Evolutionary conservation across 1,140 invertebrate genomes (phyloP), one percentile per base, ranked within the genome.

Genomic region (Microplitis demolitor): DNA sequence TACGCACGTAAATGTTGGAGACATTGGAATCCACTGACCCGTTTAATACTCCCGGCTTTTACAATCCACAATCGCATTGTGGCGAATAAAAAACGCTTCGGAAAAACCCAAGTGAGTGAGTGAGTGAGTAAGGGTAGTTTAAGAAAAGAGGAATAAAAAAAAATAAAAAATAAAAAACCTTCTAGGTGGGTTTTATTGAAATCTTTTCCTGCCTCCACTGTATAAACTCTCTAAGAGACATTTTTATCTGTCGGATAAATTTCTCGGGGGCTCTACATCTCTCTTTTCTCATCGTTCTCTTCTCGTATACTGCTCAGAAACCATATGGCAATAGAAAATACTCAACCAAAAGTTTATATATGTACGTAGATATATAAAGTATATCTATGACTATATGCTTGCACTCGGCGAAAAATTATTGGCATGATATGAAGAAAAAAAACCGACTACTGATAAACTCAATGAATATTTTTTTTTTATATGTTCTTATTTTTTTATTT

Each of bases 201-300:
- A 84, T 84, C 79, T 83, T 78, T 66, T 77, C 68, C 70, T 77
- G 60, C 67, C 51, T 77, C 74, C 77, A 67, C 31, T 82, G 79
- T 83, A 85, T 84, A 84, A 83, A 84, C 82, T 84, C 82, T 54
- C 69, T 71, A 80, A 79, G 76, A 80, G 83, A 84, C 81, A 82
- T 82, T 84, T 84, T 84, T 84, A 84, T 85, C 80, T 72, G 74
- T 73, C 76, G 77, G 82, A 85, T 85, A 84, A 84, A 84, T 85
- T 85, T 78, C 77, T 73, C 63, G 60, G 72, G 45, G 39, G 34
- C 60, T 74, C 69, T 70, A 69, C 33, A 13, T 14, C 34, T 35
- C 37, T 33, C 54, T 39, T 63, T 51, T 58, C 62, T 66, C 64
- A 14, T 37, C 35, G 9, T 71, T 53, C 39, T 66, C 58, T 60